A percentile compares a stretch with the other conserved stretches of the same genome.
phyloP scores from a whole-genome alignment of 2,888 invertebrate genomes.

The Sturmia bella region DNA sequence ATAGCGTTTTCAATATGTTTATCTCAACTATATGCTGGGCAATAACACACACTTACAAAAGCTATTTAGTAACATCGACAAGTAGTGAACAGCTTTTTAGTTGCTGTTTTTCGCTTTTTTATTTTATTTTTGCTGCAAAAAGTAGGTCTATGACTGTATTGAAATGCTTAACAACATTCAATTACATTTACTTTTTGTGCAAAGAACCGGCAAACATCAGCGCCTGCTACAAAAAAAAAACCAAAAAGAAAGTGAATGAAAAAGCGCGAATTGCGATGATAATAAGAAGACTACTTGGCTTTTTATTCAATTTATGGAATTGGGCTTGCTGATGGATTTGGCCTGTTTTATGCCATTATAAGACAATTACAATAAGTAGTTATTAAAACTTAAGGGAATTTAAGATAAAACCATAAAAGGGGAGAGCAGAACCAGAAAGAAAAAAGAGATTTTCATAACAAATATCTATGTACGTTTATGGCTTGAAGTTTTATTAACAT shows the following conservation, averaged over 20 bases:
- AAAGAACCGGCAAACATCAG: neutral
- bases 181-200: neutral
- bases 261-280: neutral
- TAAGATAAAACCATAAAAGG: neutral
- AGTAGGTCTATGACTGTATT: slow-evolving; percentile 45
- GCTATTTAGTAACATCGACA: slow-evolving; percentile 6
- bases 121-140: neutral
- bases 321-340: slow-evolving; percentile 11
- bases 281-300: slow-evolving; percentile 22
- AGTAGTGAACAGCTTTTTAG: neutral
- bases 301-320: slow-evolving; percentile 49
- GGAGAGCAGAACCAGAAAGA: neutral
- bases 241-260: too few species aligned
- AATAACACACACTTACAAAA: slow-evolving; percentile 20
- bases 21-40: slow-evolving; percentile 45
- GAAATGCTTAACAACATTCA: slow-evolving; percentile 47
- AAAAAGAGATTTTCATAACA: too few species aligned
- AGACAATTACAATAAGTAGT: slow-evolving; percentile 54
- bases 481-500: neutral
- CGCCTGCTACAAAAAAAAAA: neutral
- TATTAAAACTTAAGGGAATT: slow-evolving; percentile 27
- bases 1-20: slow-evolving; percentile 43
- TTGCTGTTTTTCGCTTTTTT: neutral
- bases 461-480: too few species aligned
- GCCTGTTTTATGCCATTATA: neutral